A percentile compares a stretch with the other conserved stretches of the same genome.
Conservation (phyloP, 2,797 vertebrate genomes). For the Enteromius thamalakanensis region DNA sequence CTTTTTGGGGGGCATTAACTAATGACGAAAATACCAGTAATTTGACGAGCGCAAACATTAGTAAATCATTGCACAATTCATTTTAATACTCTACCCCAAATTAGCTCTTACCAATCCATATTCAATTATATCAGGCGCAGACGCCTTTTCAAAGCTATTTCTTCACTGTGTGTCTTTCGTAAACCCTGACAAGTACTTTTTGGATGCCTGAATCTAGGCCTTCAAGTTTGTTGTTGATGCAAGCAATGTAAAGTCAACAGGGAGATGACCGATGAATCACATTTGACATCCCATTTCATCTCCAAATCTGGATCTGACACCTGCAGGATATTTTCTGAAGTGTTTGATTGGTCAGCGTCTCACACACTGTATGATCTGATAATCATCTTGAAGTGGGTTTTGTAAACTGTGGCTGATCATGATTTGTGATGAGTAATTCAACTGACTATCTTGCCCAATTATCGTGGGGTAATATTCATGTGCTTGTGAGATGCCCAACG, state of each 20-base stretch:
- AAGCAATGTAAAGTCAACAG: background rate
- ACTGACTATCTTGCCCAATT: background rate
- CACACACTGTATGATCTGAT: background rate
- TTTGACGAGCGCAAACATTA: background rate
- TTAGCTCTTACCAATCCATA: background rate
- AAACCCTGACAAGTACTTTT: background rate
- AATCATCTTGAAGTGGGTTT: background rate
- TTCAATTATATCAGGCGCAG: background rate
- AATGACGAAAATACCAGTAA: background rate
- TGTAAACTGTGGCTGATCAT: slow-evolving; percentile 4
- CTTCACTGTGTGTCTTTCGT: background rate
- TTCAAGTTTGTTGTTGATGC: background rate
- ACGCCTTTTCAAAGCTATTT: background rate
- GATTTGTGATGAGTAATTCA: slow-evolving; percentile 11
- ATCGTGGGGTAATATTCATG: background rate
- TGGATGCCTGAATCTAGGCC: background rate
- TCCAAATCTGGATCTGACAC: background rate
- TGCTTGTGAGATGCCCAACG: background rate
- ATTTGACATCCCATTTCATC: background rate
- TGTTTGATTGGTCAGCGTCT: background rate
- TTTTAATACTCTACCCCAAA: background rate
- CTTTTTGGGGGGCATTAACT: background rate
- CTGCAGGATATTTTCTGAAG: background rate
- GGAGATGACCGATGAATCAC: background rate
- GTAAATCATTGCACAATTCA: background rate